Conservation (phyloP, 2,888 invertebrate species). For the Hydrotaea cyrtoneurina region DNA sequence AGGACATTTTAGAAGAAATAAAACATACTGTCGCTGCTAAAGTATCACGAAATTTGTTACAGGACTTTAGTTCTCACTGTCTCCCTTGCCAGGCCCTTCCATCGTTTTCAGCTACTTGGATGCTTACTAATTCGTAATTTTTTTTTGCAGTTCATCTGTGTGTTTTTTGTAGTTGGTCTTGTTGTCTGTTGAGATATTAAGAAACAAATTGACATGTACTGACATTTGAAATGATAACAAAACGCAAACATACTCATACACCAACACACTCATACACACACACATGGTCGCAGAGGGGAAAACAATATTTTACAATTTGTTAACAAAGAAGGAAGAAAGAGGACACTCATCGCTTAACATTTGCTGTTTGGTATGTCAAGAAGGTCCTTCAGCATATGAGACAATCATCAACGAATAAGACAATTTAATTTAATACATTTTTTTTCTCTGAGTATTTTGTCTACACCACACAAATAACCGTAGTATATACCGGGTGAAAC, state of each 20-base stretch:
- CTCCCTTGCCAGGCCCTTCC: background rate
- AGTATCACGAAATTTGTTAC: background rate
- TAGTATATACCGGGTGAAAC: too few species aligned
- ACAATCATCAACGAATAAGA: too few species aligned
- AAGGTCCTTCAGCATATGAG: conserved; percentile 1
- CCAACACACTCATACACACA: conserved; percentile 1
- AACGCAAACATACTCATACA: conserved; percentile 16
- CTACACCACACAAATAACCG: too few species aligned
- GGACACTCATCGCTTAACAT: conserved; percentile 14
- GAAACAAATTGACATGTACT: conserved; percentile 61
- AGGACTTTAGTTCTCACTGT: background rate
- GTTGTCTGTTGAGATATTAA: conserved; percentile 45
- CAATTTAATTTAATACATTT: too few species aligned
- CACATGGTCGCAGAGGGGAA: background rate
- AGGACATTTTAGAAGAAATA: conserved; percentile 17
- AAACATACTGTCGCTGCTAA: background rate
- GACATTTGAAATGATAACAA: conserved; percentile 64
- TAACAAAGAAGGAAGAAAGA: conserved; percentile 31
- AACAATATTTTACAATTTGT: conserved; percentile 65
- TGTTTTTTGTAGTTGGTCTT: conserved; percentile 13
- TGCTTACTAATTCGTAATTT: conserved; percentile 50
- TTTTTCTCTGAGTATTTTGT: too few species aligned
- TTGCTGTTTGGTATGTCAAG: conserved; percentile 2
- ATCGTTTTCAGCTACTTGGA: conserved; percentile 16
- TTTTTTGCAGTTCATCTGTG: conserved; percentile 22